These are phyloP conservation scores for Diplosoma virens DNA, from an alignment of 23 tunicate species.

Conservation along the genomic window DNA sequence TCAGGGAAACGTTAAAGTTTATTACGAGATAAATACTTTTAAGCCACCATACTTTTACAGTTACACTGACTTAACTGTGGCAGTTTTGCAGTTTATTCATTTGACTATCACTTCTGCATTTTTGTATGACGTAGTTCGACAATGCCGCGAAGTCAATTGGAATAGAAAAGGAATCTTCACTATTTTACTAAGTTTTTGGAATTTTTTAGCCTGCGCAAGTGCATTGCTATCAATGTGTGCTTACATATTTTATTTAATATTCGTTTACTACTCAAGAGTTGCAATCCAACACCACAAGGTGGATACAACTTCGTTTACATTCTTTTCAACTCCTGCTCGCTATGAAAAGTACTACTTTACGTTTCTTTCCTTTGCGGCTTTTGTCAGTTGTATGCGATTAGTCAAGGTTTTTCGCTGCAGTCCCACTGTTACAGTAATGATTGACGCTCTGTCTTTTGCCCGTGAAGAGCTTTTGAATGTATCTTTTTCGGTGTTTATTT, in stretches of 20 bases:
- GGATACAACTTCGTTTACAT: conserved; percentile 41
- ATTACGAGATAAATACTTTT: conserved; percentile 24
- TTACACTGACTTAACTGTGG: conserved; percentile 20
- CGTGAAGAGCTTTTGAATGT: conserved; percentile 21
- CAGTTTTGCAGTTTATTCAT: conserved; percentile 40
- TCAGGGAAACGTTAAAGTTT: conserved; percentile 36
- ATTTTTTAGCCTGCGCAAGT: conserved; percentile 9
- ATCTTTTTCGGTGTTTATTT: conserved; percentile 2
- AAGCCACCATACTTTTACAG: conserved; percentile 53
- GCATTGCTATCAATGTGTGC: conserved; percentile 26
- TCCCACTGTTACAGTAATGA: conserved; percentile 53
- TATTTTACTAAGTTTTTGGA: conserved; percentile 46
- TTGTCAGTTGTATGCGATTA: conserved; percentile 50
- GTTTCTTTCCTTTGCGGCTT: conserved; percentile 28
- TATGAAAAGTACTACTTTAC: neutral
- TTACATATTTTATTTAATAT: conserved; percentile 27
- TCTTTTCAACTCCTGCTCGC: conserved; percentile 45
- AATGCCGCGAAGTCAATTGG: conserved; percentile 54
- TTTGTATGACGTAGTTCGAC: conserved; percentile 28
- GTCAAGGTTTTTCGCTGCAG: conserved; percentile 75
- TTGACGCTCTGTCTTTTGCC: conserved; percentile 35
- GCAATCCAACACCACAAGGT: conserved; percentile 2
- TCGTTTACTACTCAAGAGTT: conserved; percentile 5
- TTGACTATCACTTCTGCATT: neutral
- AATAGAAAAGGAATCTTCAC: neutral